These are phyloP conservation scores for Daphoenositta chrysoptera DNA, from an alignment of 2,113 vertebrate genomes.

Conservation along the genomic window DNA sequence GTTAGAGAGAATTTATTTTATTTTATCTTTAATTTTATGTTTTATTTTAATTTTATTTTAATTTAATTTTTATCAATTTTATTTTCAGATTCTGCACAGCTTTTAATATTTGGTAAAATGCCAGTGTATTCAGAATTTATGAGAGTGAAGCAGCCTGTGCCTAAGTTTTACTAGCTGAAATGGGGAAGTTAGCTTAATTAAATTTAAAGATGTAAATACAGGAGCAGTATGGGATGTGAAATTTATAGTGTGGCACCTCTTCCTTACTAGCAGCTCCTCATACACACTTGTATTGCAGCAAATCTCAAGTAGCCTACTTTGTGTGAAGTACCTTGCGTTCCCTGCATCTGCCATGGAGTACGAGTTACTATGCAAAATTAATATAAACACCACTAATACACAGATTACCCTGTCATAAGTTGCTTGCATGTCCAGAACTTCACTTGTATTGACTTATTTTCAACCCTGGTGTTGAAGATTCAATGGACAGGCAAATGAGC, in stretches of 20 bases:
- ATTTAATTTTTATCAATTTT: no score
- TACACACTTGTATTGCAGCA: neutral
- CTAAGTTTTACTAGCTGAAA: neutral
- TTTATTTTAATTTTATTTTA: no score
- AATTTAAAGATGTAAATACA: neutral
- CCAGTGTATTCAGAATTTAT: neutral
- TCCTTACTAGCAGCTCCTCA: neutral
- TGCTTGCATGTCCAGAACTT: neutral
- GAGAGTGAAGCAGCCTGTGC: neutral
- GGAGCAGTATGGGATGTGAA: neutral
- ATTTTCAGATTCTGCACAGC: neutral
- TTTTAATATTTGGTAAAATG: neutral
- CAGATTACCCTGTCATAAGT: neutral
- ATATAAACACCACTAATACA: neutral
- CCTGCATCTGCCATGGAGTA: neutral
- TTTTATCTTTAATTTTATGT: no score
- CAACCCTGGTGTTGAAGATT: neutral
- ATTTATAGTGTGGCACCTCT: neutral
- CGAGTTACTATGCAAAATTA: neutral
- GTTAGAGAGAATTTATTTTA: neutral
- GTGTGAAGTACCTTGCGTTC: neutral
- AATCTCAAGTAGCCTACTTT: neutral
- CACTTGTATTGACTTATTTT: neutral
- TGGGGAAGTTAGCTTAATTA: neutral
- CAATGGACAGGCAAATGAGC: neutral